These are phyloP conservation scores for Hystrix brachyura DNA, from an alignment of 2,113 vertebrate genomes.

Conservation along the genomic window DNA sequence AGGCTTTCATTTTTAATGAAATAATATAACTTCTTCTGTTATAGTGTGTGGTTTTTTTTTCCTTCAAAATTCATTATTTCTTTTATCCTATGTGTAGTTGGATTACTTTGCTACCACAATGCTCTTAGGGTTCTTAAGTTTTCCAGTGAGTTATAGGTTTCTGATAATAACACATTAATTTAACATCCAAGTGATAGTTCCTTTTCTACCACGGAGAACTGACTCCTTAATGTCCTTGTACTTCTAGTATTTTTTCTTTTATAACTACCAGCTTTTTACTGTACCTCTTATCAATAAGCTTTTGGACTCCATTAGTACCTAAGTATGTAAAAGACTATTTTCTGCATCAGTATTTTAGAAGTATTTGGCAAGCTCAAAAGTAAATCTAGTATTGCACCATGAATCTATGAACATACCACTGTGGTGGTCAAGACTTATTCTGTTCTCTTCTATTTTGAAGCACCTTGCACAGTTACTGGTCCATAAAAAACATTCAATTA, in stretches of 20 bases:
- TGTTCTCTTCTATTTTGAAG: background rate
- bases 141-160: background rate
- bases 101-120: background rate
- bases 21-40: background rate
- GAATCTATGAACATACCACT: background rate
- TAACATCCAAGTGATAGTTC: background rate
- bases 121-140: background rate
- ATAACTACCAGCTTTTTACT: background rate
- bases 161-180: conserved; percentile 42
- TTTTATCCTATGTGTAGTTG: background rate
- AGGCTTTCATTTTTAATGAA: conserved; percentile 60
- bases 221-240: conserved; percentile 9
- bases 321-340: background rate
- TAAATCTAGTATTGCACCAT: background rate
- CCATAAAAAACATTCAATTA: background rate
- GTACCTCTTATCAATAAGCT: background rate
- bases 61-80: conserved; percentile 37
- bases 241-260: background rate
- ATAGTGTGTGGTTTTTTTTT: background rate
- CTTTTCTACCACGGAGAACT: background rate
- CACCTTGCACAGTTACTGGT: background rate
- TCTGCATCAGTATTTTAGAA: background rate
- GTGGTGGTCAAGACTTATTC: no score
- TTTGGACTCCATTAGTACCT: background rate
- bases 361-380: background rate